A percentile compares a stretch with the other conserved stretches of the same genome.
phyloP scores from a whole-genome alignment of 2,888 invertebrate genomes.

The Aspidiotus rigidus region DNA sequence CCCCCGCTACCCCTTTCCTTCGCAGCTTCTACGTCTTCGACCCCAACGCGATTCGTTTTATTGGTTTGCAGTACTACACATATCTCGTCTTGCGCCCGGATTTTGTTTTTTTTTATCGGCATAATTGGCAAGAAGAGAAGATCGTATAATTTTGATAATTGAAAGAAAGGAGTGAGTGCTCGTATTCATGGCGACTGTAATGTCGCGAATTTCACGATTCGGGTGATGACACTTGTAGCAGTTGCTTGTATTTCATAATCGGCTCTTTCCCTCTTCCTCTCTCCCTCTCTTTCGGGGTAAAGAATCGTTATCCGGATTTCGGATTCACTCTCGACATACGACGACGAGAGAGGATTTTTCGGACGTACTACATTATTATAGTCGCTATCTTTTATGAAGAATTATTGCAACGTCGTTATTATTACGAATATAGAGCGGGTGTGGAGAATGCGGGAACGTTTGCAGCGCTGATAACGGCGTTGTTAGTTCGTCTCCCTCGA shows the following conservation, averaged over 20 bases:
- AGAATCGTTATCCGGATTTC: no score
- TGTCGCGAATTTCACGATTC: no score
- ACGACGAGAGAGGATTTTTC: neutral
- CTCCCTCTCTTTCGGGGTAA: no score
- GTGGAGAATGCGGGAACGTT: neutral
- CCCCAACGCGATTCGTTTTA: neutral
- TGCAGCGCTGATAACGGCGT: neutral
- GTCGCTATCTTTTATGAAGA: conserved; percentile 4
- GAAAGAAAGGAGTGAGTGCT: conserved; percentile 7
- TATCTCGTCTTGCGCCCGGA: no score
- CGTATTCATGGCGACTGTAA: no score
- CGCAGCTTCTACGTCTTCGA: neutral
- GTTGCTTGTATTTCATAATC: no score
- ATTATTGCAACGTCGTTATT: neutral
- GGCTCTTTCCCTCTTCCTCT: no score
- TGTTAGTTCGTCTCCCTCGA: neutral
- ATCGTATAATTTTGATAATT: conserved; percentile 31
- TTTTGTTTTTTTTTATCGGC: conserved; percentile 27
- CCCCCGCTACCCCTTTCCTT: neutral
- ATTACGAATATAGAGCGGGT: neutral
- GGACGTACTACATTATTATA: neutral
- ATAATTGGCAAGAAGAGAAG: conserved; percentile 30
- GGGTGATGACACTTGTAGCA: no score
- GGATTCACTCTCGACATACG: no score
- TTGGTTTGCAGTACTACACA: neutral